These are phyloP conservation scores for Drymonia ruficornis DNA, from an alignment of 2,888 invertebrate species.

Conservation along the genomic window DNA sequence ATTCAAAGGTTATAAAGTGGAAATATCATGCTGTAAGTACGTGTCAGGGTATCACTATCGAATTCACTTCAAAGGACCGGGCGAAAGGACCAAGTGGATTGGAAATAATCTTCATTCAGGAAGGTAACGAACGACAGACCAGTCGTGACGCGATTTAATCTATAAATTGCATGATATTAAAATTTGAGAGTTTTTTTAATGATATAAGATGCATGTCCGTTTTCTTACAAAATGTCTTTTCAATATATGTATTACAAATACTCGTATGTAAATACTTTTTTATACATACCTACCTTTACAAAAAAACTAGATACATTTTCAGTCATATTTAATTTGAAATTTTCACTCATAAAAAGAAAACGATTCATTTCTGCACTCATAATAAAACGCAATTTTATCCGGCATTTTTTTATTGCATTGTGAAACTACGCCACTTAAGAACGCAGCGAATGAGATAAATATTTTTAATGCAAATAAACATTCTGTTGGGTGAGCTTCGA, in stretches of 20 bases:
- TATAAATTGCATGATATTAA: not conserved
- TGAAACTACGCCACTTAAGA: not conserved
- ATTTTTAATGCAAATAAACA: constrained; percentile 30
- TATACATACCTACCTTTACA: too few species aligned
- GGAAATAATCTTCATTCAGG: constrained; percentile 58
- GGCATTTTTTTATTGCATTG: too few species aligned
- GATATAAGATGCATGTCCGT: too few species aligned
- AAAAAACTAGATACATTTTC: too few species aligned
- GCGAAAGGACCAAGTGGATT: constrained; percentile 53
- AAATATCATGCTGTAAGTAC: constrained; percentile 42
- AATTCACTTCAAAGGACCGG: constrained; percentile 46
- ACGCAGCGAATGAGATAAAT: not conserved
- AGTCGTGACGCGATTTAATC: constrained; percentile 31
- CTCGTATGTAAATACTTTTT: too few species aligned
- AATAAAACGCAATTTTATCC: too few species aligned
- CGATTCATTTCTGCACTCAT: too few species aligned
- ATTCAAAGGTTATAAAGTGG: constrained; percentile 39
- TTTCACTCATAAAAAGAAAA: too few species aligned
- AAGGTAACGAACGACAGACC: constrained; percentile 32
- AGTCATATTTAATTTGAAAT: too few species aligned
- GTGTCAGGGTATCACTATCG: constrained; percentile 32
- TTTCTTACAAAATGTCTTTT: too few species aligned
- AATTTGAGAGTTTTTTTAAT: not conserved
- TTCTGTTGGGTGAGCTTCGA: constrained; percentile 17
- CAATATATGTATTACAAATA: too few species aligned